Evolutionary conservation across 2,113 vertebrate species (phyloP).

Genomic region (Chroicocephalus ridibundus): DNA sequence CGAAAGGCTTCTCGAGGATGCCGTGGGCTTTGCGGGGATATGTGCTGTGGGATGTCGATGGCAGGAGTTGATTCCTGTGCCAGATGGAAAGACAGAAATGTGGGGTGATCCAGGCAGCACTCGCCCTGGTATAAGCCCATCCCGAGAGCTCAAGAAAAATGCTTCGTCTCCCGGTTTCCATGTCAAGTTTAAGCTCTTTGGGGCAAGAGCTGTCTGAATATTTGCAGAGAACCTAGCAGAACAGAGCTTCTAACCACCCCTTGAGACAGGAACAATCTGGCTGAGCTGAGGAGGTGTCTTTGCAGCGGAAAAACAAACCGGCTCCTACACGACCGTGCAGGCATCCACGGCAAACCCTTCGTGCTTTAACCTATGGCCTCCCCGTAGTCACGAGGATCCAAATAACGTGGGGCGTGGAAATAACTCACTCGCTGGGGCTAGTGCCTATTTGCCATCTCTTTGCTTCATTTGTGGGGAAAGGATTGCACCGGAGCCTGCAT

Average conservation of each 20-base stretch:
- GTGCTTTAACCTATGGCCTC: background rate
- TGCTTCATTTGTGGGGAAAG: background rate
- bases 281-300: background rate
- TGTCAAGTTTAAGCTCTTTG: background rate
- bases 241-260: background rate
- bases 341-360: background rate
- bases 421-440: background rate
- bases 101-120: background rate
- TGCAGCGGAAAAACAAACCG: background rate
- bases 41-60: background rate
- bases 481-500: background rate
- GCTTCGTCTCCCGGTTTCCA: background rate
- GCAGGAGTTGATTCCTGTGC: background rate
- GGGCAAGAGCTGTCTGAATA: background rate
- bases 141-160: background rate
- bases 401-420: background rate
- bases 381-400: background rate
- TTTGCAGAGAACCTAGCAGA: background rate
- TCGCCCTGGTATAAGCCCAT: background rate
- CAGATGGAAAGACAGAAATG: background rate
- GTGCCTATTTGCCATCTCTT: background rate
- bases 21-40: background rate
- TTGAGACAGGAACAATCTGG: background rate
- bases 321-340: fast-evolving
- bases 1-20: background rate